These are phyloP conservation scores for Wasmannia auropunctata DNA, from an alignment of 1,140 invertebrate species.

Conservation along the genomic window DNA sequence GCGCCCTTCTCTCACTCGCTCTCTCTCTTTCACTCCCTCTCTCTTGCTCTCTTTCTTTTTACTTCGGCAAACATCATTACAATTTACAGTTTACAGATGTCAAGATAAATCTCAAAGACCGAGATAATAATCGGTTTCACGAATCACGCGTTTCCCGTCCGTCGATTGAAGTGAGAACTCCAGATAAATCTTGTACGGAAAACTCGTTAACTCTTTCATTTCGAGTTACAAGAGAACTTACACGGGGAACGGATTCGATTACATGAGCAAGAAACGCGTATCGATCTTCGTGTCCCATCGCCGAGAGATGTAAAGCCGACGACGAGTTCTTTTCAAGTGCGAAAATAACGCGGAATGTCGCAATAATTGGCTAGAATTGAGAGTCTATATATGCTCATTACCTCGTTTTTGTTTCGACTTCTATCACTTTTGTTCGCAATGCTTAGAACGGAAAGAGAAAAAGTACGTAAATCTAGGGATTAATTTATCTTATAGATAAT, in stretches of 20 bases:
- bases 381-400: not conserved
- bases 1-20: not conserved
- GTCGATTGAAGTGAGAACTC: constrained; percentile 17
- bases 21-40: not conserved
- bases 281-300: not conserved
- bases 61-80: not conserved
- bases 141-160: not conserved
- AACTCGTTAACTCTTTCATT: constrained; percentile 53
- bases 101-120: constrained; percentile 9
- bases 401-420: constrained; percentile 10
- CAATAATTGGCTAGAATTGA: constrained; percentile 17
- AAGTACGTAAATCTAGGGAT: not conserved
- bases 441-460: not conserved
- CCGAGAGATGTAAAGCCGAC: not conserved
- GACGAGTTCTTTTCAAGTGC: not conserved
- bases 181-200: constrained; percentile 1
- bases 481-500: not conserved
- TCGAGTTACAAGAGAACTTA: constrained; percentile 19
- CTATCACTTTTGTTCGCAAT: not conserved
- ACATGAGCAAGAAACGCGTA: constrained; percentile 8
- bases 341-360: constrained; percentile 2
- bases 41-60: not conserved
- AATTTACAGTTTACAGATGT: not conserved
- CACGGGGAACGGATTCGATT: constrained; percentile 12
- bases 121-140: constrained; percentile 10